Conservation (phyloP, 2,888 invertebrate genomes). For the Lepeophtheirus nordmannii region DNA sequence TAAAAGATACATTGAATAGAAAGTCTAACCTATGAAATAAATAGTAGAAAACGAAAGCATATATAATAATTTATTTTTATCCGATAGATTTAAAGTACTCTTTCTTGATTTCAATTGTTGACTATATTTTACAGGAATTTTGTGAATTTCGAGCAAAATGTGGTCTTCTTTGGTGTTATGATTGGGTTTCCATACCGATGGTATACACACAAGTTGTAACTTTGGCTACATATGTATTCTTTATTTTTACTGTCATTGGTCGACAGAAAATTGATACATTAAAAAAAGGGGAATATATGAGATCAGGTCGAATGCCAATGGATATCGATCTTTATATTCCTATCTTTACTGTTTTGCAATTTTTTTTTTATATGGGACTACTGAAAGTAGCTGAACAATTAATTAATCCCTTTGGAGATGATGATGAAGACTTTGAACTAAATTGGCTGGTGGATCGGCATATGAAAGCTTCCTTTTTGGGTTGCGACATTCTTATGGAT, state of each 20-base stretch:
- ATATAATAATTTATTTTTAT: too few species aligned
- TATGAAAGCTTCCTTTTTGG: conserved; percentile 43
- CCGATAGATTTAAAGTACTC: too few species aligned
- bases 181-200: conserved; percentile 49
- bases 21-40: too few species aligned
- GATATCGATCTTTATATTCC: conserved; percentile 45
- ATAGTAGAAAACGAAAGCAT: too few species aligned
- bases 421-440: conserved; percentile 47
- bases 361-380: conserved; percentile 52
- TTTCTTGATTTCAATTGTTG: background rate
- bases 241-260: conserved; percentile 44
- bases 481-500: conserved; percentile 42
- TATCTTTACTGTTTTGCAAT: conserved; percentile 46
- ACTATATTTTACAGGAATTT: conserved; percentile 38
- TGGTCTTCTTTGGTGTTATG: conserved; percentile 45
- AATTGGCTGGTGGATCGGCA: conserved; percentile 48
- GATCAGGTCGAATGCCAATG: conserved; percentile 28
- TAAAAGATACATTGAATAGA: too few species aligned
- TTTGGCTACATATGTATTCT: conserved; percentile 46
- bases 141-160: conserved; percentile 44
- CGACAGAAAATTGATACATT: conserved; percentile 40
- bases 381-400: conserved; percentile 48
- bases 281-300: conserved; percentile 26
- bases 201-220: conserved; percentile 50
- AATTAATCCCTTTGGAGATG: conserved; percentile 49